Conservation (phyloP, 2,797 vertebrate genomes). For the Kryptopterus vitreolus region DNA sequence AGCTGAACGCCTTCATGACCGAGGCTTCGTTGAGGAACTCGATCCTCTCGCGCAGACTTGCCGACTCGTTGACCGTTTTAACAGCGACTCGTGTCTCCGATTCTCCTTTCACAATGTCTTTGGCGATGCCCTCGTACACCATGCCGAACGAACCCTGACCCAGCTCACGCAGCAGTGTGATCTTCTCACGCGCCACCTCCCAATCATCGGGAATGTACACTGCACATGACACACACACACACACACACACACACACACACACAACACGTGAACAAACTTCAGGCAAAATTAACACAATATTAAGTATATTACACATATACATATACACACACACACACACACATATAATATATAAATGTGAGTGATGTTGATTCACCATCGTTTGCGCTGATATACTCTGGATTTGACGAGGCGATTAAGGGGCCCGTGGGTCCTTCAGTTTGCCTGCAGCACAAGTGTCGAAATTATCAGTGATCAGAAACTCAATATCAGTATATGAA, state of each 20-base stretch:
- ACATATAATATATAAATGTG: background rate
- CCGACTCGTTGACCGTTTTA: slow-evolving; percentile 94
- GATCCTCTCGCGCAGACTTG: slow-evolving; percentile 93
- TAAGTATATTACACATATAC: too few species aligned
- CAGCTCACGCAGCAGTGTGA: slow-evolving; percentile 85
- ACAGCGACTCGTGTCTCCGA: slow-evolving; percentile 87
- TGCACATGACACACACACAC: slow-evolving; percentile 57
- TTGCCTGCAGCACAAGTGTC: slow-evolving; percentile 73
- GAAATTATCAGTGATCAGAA: background rate
- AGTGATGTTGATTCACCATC: slow-evolving; percentile 77
- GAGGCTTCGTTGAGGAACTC: slow-evolving; percentile 98
- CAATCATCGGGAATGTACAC: slow-evolving; percentile 96
- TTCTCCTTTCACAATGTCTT: slow-evolving; percentile 92
- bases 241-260: too few species aligned
- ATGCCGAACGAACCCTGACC: slow-evolving; percentile 98
- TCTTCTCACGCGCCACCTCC: slow-evolving; percentile 95
- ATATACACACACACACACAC: too few species aligned
- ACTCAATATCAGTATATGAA: background rate
- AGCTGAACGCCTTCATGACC: slow-evolving; percentile 97
- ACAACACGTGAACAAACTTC: too few species aligned
- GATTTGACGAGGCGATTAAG: slow-evolving; percentile 93
- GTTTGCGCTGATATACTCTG: slow-evolving; percentile 92
- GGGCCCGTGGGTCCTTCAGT: slow-evolving; percentile 90
- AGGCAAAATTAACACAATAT: too few species aligned
- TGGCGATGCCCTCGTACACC: slow-evolving; percentile 95